phyloP scores from a whole-genome alignment of 2,113 vertebrate species.

The Ellobius talpinus region DNA sequence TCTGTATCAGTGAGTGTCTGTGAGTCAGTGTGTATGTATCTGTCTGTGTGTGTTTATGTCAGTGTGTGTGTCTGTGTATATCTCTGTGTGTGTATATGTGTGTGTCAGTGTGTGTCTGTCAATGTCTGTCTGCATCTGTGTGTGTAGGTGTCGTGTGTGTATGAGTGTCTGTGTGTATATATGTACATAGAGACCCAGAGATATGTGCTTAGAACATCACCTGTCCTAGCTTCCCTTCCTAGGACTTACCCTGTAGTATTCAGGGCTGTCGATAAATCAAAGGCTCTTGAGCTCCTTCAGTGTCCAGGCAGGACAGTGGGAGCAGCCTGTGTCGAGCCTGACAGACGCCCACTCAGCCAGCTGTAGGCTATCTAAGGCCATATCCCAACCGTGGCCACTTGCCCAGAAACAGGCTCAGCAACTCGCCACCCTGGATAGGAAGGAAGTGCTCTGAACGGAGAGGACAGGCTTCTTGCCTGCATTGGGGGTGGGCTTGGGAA shows the following conservation, averaged over 20 bases:
- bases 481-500: background rate
- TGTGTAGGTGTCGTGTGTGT: background rate
- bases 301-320: slow-evolving; percentile 15
- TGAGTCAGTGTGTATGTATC: background rate
- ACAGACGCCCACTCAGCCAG: slow-evolving; percentile 77
- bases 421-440: slow-evolving; percentile 65
- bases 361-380: slow-evolving; percentile 77
- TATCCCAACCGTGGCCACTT: slow-evolving; percentile 69
- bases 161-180: no score
- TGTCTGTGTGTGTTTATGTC: no score
- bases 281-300: background rate
- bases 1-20: background rate
- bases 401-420: slow-evolving; percentile 79
- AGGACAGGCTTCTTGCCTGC: slow-evolving; percentile 14
- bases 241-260: background rate
- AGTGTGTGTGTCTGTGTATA: background rate
- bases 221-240: background rate
- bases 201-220: background rate
- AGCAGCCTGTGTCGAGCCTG: slow-evolving; percentile 61
- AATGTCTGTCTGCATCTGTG: background rate
- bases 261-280: background rate
- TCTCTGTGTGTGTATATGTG: background rate
- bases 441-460: slow-evolving; percentile 62
- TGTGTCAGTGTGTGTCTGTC: no score
- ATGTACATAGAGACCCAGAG: fast-evolving